Base-by-base conservation (phyloP, 1,140 invertebrate genomes). In the Melanaphis sacchari region DNA sequence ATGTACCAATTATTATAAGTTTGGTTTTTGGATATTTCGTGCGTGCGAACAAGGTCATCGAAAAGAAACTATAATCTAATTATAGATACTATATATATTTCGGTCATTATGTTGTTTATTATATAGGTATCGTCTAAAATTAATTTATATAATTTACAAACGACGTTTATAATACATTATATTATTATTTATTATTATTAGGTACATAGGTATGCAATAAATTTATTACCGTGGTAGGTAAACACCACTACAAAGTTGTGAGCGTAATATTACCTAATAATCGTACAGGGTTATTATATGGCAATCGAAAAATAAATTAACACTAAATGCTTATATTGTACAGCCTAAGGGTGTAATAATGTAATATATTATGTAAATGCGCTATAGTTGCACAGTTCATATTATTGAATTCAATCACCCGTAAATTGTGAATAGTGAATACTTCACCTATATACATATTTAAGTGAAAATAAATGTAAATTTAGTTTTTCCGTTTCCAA, bases 381-480 rank as follows among this genome's bases (percentile, higher is more conserved):
- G 31, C 31, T 66, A 31, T 31, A 3, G 59, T 31, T 4, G 59
- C 31, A 66, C 31, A n/a, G n/a, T n/a, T 66, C 59, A 5, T n/a
- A 66, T 15, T n/a, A 66, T 15, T n/a, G 11, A 66, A 66, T 66
- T 66, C 11, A n/a, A 66, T n/a, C 31, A 66, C 59, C 31, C 31
- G 59, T 66, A 31, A n/a, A 66, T 66, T 66, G 9, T 31, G 59
- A n/a, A 66, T 66, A 66, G 59, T 66, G 31, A 66, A n/a, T 66
- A 31, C 59, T 15, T 11, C 59, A 18, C 46, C 1, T 49, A 49
- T 46, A 46, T 15, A 18, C 46, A 49, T n/a, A 66, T 15, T 66
- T 66, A 66, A 66, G 59, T 66, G 59, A 66, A 66, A 66, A 66
- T 66, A 66, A 76, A 76, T 76, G 59, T 76, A 76, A 76, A 76